A percentile compares a stretch with the other conserved stretches of the same genome.
These are phyloP conservation scores for Asteroscopus sphinx DNA, from an alignment of 2,888 invertebrate species.

Conservation along the genomic window DNA sequence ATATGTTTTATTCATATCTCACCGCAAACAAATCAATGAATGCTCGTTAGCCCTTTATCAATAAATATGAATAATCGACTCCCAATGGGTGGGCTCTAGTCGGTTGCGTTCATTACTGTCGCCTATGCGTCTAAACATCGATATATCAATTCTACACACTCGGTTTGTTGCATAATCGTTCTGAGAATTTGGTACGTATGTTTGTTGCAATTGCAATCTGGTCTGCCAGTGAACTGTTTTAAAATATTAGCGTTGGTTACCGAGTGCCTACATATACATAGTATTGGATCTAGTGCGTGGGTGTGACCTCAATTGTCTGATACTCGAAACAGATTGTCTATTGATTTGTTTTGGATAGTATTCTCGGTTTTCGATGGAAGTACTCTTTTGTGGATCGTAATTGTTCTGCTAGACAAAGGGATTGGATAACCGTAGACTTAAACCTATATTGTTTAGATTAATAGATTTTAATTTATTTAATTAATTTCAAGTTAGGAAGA, in stretches of 20 bases:
- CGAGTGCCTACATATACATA: constrained; percentile 51
- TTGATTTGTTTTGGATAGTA: constrained; percentile 39
- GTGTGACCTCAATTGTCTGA: constrained; percentile 69
- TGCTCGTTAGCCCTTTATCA: constrained; percentile 53
- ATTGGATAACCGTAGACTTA: too few relatives aligned
- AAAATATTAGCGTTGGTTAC: constrained; percentile 72
- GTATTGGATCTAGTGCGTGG: constrained; percentile 58
- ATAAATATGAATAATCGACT: constrained; percentile 55
- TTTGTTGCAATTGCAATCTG: constrained; percentile 46
- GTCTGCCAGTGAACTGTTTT: constrained; percentile 67
- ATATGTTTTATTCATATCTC: constrained; percentile 63
- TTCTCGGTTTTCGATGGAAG: constrained; percentile 13
- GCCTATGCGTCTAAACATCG: constrained; percentile 46
- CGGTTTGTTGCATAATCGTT: constrained; percentile 53
- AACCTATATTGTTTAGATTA: too few relatives aligned
- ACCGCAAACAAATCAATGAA: constrained; percentile 53
- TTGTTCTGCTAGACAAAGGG: constrained; percentile 3
- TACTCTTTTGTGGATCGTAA: constrained; percentile 20
- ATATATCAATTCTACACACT: constrained; percentile 49
- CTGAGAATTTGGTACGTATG: constrained; percentile 38
- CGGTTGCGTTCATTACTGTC: constrained; percentile 40
- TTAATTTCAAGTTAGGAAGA: too few relatives aligned
- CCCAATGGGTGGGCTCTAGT: constrained; percentile 42
- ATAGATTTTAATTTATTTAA: too few relatives aligned
- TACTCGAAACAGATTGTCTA: constrained; percentile 48